phyloP scores from a whole-genome alignment of 1,140 invertebrate species.

The Zaprionus nigranus region DNA sequence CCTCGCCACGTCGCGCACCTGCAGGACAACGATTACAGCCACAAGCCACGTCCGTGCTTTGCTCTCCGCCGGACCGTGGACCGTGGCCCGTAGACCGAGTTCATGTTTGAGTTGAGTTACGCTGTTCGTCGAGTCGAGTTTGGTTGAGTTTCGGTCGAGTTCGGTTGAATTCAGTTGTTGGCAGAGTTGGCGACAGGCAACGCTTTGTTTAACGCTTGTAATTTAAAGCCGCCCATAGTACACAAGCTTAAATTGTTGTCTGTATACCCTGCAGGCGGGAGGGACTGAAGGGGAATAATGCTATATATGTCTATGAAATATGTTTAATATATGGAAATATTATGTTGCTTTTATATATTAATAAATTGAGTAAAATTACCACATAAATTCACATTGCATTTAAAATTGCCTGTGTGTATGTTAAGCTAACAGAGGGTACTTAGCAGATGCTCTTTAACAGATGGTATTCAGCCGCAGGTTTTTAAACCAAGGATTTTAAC shows the following conservation, averaged over 20 bases:
- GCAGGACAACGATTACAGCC: slow-evolving; percentile 43
- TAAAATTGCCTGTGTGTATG: neutral
- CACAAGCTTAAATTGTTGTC: slow-evolving; percentile 19
- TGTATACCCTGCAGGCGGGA: slow-evolving; percentile 6
- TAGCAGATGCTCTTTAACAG: neutral
- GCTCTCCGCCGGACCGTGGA: slow-evolving; percentile 3
- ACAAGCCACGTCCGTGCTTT: slow-evolving; percentile 40
- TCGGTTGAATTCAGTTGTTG: slow-evolving; percentile 4
- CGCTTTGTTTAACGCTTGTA: neutral
- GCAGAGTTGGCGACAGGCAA: neutral
- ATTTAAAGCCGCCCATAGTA: neutral
- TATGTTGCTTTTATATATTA: neutral
- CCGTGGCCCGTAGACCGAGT: slow-evolving; percentile 8
- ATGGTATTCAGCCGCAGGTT: neutral
- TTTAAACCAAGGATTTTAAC: neutral
- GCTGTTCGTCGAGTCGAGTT: slow-evolving; percentile 4
- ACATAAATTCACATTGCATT: neutral
- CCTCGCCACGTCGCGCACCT: slow-evolving; percentile 45
- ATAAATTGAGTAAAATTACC: neutral
- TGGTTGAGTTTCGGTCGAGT: slow-evolving; percentile 8
- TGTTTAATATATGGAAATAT: too few relatives aligned
- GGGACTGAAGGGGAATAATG: neutral
- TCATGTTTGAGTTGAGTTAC: slow-evolving; percentile 39
- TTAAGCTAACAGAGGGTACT: neutral
- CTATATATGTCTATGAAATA: too few relatives aligned